Evolutionary conservation across 2,888 invertebrate genomes (phyloP).

Genomic region (Agelastica alni): DNA sequence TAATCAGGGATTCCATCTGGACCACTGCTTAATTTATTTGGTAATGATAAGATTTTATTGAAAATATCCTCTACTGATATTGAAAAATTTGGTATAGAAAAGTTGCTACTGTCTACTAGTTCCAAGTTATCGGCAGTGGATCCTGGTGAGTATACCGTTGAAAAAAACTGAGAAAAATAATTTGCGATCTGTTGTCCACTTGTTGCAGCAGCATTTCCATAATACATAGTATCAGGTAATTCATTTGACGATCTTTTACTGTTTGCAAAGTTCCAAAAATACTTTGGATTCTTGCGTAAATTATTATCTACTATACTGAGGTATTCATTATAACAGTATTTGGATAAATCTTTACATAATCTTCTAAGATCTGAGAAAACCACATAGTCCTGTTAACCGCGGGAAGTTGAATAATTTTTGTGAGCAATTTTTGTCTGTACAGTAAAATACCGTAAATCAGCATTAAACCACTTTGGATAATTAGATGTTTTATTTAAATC

Average conservation of each 20-base stretch:
- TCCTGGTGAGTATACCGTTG: no score
- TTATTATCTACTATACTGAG: background rate
- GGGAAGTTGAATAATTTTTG: background rate
- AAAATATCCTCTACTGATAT: no score
- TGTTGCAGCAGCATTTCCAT: no score
- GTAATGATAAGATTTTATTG: no score
- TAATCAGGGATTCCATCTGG: no score
- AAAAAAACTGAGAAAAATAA: no score
- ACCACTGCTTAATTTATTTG: no score
- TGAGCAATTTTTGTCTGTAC: constrained; percentile 1
- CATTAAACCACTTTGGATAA: constrained; percentile 1
- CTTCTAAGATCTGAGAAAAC: background rate
- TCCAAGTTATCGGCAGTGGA: no score
- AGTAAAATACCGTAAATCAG: background rate
- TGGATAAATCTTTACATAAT: constrained; percentile 2
- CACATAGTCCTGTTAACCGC: background rate
- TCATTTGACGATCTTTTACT: constrained; percentile 4
- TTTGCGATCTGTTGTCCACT: no score
- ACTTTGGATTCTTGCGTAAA: background rate
- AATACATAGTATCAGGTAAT: no score
- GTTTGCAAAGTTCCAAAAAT: background rate
- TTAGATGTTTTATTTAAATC: background rate
- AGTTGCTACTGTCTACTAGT: no score
- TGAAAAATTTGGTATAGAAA: no score
- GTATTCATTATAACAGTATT: background rate